Evolutionary conservation across 2,113 vertebrate species (phyloP), one percentile per base, ranked within the genome.

Genomic region (Phycodurus eques): DNA sequence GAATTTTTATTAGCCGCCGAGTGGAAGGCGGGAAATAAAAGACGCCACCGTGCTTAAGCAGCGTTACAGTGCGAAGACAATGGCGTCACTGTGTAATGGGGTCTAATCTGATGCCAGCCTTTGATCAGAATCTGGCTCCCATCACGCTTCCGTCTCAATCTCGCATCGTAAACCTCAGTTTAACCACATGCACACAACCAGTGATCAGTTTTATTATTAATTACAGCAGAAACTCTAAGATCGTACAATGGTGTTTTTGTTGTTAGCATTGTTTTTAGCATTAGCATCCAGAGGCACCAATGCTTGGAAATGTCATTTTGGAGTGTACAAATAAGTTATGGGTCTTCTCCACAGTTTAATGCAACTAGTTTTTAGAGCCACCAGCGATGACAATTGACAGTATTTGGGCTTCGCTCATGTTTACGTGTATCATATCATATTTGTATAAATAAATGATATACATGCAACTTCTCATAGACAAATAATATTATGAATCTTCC

Each of bases 91-190:
- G 27, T 5, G 2, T 60, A 31, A 60, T 60, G 57, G 57, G 6
- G 57, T 60, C 27, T 60, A 60, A 60, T 60, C 57, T 60, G 57
- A 35, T 60, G 57, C 57, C 57, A 17, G 57, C 14, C 57, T 60
- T 60, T 60, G 57, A 33, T 60, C 13, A 8, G 33, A 60, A 60
- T 60, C 57, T 60, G 57, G 14, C 14, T 31, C 56, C 2, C 57
- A 14, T 60, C 13, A 33, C 57, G 27, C 27, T 60, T 31, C 22
- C 11, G 11, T 60, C 57, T 35, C 57, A 60, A 60, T 60, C 57
- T 60, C 9, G 14, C 57, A 35, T 60, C 13, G 31, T 60, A 35
- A 60, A 33, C 57, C 57, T 60, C 57, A 33, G 27, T 33, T 35
- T 33, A 33, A 31, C 57, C 27, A 15, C 27, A 33, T 2, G 57